Percentiles rank a stretch among this genome's conserved stretches.
Conservation (phyloP, 2,888 invertebrate genomes). For the Sphaerophoria rueppellii region DNA sequence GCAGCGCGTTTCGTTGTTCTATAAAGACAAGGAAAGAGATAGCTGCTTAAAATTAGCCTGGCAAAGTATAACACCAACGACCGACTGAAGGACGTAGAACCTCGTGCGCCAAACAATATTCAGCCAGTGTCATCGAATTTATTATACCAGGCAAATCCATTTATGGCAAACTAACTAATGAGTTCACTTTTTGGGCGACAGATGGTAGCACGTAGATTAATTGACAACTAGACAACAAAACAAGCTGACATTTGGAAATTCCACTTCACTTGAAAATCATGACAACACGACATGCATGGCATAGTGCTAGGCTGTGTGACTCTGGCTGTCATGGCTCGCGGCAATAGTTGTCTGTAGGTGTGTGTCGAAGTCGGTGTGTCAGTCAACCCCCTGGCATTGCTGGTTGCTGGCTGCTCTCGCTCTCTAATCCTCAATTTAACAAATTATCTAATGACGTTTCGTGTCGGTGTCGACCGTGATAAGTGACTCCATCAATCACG, state of each 20-base stretch:
- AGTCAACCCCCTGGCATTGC: constrained; percentile 17
- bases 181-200: constrained; percentile 71
- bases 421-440: constrained; percentile 70
- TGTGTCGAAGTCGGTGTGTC: constrained; percentile 7
- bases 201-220: constrained; percentile 73
- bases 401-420: background rate
- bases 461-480: constrained; percentile 73
- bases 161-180: constrained; percentile 68
- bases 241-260: constrained; percentile 58
- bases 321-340: constrained; percentile 31
- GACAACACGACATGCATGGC: constrained; percentile 51
- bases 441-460: constrained; percentile 74
- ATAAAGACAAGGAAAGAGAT: background rate
- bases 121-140: constrained; percentile 63
- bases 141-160: constrained; percentile 59
- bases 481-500: constrained; percentile 73
- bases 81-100: constrained; percentile 51
- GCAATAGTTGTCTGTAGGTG: constrained; percentile 5
- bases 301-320: background rate
- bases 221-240: constrained; percentile 69
- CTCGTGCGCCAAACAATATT: constrained; percentile 31
- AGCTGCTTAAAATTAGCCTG: constrained; percentile 60
- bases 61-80: constrained; percentile 23
- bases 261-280: constrained; percentile 57
- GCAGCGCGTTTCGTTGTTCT: background rate